phyloP scores from a whole-genome alignment of 2,888 invertebrate species.

The Abrostola triplasia region DNA sequence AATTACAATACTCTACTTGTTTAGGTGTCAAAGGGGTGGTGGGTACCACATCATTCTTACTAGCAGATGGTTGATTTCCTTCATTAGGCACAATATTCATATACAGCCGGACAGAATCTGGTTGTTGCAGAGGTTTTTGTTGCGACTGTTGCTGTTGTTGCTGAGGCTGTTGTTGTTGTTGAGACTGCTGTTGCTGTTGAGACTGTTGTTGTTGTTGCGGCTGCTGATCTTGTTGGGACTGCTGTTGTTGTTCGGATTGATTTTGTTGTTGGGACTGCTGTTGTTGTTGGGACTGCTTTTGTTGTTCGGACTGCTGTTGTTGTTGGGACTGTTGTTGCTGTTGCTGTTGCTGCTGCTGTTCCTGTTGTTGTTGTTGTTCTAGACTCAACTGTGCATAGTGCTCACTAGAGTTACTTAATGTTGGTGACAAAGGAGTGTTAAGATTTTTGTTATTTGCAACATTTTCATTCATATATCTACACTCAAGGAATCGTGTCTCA shows the following conservation, averaged over 20 bases:
- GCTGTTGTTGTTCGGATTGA: not conserved
- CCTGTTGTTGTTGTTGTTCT: constrained; percentile 68
- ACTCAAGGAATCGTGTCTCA: constrained; percentile 77
- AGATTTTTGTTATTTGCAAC: constrained; percentile 53
- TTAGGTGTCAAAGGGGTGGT: constrained; percentile 79
- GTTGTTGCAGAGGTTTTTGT: constrained; percentile 10
- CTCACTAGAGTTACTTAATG: constrained; percentile 82
- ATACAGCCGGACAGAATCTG: constrained; percentile 75
- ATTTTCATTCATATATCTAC: constrained; percentile 73
- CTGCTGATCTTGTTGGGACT: not conserved
- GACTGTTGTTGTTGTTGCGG: not conserved
- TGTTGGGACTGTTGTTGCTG: constrained; percentile 19
- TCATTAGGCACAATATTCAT: constrained; percentile 81
- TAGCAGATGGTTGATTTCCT: constrained; percentile 58
- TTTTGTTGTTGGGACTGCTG: not conserved
- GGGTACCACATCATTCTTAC: constrained; percentile 69
- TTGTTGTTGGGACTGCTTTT: not conserved
- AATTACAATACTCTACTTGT: constrained; percentile 80
- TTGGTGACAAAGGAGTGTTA: constrained; percentile 76
- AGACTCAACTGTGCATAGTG: constrained; percentile 83
- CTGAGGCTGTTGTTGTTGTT: not conserved
- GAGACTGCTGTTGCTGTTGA: not conserved
- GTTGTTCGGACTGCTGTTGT: not conserved
- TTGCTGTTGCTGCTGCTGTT: constrained; percentile 15
- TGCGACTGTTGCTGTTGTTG: constrained; percentile 1